Evolutionary conservation across 2,888 invertebrate genomes (phyloP), one percentile per base, ranked within the genome.

Genomic region (Capitulum mitella): DNA sequence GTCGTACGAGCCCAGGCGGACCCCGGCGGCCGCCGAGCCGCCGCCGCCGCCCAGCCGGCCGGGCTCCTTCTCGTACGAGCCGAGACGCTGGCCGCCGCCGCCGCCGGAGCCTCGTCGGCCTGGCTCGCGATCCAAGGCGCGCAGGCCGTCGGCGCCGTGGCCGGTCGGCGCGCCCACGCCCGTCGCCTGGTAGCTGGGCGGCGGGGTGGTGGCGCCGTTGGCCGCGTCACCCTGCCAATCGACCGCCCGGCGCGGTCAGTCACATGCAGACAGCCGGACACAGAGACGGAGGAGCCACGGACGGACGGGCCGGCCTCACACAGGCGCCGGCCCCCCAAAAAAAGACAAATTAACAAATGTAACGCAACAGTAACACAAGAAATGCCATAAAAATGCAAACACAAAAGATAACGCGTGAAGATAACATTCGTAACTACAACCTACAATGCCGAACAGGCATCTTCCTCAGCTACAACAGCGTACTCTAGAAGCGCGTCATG

Each of bases 81-180:
- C 64, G 32, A 64, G 64, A 19, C 64, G 5, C 3, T 19, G 19
- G 14, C 81, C 81, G 46, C 78, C 79, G 54, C 46, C 34, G 22
- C 81, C 81, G 51, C 79, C 80, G 51, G 54, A 26, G 34, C 78
- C 77, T n/a, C 79, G 51, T 26, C 78, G 58, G 5, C 77, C 77
- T 1, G 80, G 81, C 79, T 81, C 81, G 6, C 40, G 58, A 61
- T 29, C 58, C 58, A 10, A 61, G 58, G 22, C 51, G 51, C 22
- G 22, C 51, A 26, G 43, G 43, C 5, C 43, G 43, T 43, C 43
- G 43, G 43, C 5, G 43, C 6, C 43, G 43, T 43, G 5, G 43
- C 12, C 12, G 43, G 43, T 12, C 43, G 43, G 43, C 43, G 43
- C 43, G 43, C 43, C 43, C 6, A 5, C 12, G 37, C 75, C 75